phyloP scores from a whole-genome alignment of 2,797 vertebrate species.

The Fundulus diaphanus region DNA sequence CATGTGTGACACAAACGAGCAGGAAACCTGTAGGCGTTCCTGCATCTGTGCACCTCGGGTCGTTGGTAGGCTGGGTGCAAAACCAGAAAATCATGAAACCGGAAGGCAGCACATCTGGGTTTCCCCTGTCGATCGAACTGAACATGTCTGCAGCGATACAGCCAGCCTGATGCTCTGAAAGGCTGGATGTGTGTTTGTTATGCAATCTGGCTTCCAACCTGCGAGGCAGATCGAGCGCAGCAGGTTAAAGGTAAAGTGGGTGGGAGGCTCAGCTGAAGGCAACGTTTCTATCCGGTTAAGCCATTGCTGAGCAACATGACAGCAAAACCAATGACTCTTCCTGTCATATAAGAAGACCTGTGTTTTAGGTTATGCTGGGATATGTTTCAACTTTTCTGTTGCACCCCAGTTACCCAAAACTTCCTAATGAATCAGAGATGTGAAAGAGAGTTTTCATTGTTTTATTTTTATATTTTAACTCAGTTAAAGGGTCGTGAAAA shows the following conservation, averaged over 20 bases:
- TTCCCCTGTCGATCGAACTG: neutral
- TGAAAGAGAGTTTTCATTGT: slow-evolving; percentile 17
- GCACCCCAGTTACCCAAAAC: no score
- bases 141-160: neutral
- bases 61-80: neutral
- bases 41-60: neutral
- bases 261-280: neutral
- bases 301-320: neutral
- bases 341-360: no score
- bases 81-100: neutral
- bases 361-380: neutral
- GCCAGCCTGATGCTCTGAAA: neutral
- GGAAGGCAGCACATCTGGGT: neutral
- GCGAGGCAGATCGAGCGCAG: neutral
- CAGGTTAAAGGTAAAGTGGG: neutral
- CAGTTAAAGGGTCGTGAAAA: slow-evolving; percentile 10
- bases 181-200: neutral
- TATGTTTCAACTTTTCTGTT: neutral
- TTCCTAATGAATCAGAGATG: neutral
- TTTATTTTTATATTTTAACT: slow-evolving; percentile 19
- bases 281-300: neutral
- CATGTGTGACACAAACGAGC: no score
- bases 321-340: neutral
- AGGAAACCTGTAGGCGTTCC: neutral
- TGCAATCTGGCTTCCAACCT: neutral